Base-by-base conservation (phyloP, 1,140 invertebrate genomes). In the Galendromus occidentalis region DNA sequence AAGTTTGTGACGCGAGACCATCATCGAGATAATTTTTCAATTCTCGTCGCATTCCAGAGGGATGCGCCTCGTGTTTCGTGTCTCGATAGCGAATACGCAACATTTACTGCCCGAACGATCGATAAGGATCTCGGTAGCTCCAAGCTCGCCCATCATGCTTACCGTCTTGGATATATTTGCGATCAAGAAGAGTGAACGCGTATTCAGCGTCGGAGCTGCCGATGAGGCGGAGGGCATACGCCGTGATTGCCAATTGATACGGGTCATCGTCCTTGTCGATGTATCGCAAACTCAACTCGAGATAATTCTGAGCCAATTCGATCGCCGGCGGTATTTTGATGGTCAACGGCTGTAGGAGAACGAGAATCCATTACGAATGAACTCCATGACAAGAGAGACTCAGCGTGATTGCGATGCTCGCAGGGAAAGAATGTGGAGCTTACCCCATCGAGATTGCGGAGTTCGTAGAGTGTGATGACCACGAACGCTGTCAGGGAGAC, bases 121-220 rank as follows among this genome's bases (percentile, higher is more conserved):
- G n/a, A n/a, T n/a, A n/a, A n/a, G n/a, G n/a, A n/a, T n/a, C n/a
- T n/a, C n/a, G n/a, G n/a, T n/a, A n/a, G n/a, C n/a, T n/a, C n/a
- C n/a, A n/a, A n/a, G n/a, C n/a, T n/a, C n/a, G n/a, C n/a, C 42
- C 4, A 47, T 7, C 33, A 17, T 14, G 25, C 51, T 59, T 9
- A 59, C 51, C 51, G 22, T 59, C 51, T 22, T 59, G 51, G 25
- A 59, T 22, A 22, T 59, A 59, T 25, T 59, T 59, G n/a, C 51
- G 51, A 59, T 59, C 51, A 9, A 59, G 51, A 4, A 59, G 25
- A 14, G 51, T 33, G 22, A 59, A 59, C 22, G 51, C 51, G 51
- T 59, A 59, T 25, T 59, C 51, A 14, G 51, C 51, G 4, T 59
- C 51, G 20, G 51, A 59, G 25, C 51, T 59, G 22, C 25, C 25